These are phyloP conservation scores for Petrolisthes manimaculis DNA, from an alignment of 2,888 invertebrate genomes.

Conservation along the genomic window DNA sequence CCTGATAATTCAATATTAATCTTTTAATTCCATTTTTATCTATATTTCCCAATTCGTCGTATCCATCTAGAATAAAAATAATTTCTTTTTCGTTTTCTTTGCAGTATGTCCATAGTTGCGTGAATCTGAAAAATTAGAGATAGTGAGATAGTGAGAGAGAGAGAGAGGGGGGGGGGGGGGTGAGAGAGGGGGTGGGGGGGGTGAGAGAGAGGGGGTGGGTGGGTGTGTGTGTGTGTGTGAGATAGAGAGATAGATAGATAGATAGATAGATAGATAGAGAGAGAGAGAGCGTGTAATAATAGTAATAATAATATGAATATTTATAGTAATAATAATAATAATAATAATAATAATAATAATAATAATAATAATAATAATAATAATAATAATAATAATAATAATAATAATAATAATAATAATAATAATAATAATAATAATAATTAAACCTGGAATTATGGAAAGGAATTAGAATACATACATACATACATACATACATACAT, in stretches of 20 bases:
- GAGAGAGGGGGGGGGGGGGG: neutral
- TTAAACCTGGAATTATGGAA: neutral
- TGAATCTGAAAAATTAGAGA: constrained; percentile 30
- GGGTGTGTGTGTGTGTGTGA: neutral
- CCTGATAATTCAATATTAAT: constrained; percentile 33
- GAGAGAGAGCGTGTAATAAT: neutral
- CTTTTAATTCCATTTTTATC: constrained; percentile 56
- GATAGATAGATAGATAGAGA: neutral
- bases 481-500: constrained; percentile 7
- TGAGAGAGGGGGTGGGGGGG: neutral
- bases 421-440: neutral
- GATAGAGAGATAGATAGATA: neutral
- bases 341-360: neutral
- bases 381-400: neutral
- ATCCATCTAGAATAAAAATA: constrained; percentile 63
- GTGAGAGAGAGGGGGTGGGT: neutral
- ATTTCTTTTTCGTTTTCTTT: constrained; percentile 58
- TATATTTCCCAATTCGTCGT: constrained; percentile 57
- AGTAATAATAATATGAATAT: neutral
- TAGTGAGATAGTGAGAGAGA: neutral
- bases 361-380: neutral
- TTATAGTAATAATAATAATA: neutral
- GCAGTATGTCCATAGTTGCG: constrained; percentile 63
- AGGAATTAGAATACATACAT: neutral
- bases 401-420: neutral